A percentile compares a stretch with the other conserved stretches of the same genome.
phyloP scores from a whole-genome alignment of 2,888 invertebrate species.

The Volucella zonaria region DNA sequence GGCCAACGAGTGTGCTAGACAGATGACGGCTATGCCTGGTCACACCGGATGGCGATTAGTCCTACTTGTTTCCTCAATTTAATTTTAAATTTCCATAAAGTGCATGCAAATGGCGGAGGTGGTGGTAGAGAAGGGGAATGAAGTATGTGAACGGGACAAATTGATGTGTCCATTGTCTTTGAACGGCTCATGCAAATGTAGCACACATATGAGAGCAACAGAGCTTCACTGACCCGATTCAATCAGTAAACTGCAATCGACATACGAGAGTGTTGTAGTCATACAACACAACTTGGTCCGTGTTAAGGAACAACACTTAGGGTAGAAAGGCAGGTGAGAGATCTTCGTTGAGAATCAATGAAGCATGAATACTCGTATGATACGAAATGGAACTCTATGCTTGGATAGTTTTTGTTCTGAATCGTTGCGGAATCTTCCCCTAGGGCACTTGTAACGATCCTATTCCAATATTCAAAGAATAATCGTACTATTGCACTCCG shows the following conservation, averaged over 20 bases:
- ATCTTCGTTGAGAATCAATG: conserved; percentile 58
- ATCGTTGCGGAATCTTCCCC: conserved; percentile 51
- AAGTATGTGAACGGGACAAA: conserved; percentile 37
- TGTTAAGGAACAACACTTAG: conserved; percentile 25
- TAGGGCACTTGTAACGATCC: conserved; percentile 49
- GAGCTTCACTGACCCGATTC: conserved; percentile 56
- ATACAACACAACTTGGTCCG: conserved; percentile 22
- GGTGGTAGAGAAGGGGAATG: too few species aligned
- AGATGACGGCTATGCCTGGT: conserved; percentile 14
- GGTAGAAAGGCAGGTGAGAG: conserved; percentile 59
- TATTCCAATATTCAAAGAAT: conserved; percentile 35
- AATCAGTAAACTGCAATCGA: neutral
- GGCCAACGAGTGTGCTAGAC: neutral
- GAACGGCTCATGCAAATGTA: conserved; percentile 40
- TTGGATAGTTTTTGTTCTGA: conserved; percentile 51
- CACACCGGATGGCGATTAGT: conserved; percentile 53
- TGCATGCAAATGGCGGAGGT: conserved; percentile 20
- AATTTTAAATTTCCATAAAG: conserved; percentile 54
- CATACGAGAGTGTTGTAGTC: too few species aligned
- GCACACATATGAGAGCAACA: neutral
- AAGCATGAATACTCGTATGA: conserved; percentile 35
- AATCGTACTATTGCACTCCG: conserved; percentile 5
- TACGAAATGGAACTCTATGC: conserved; percentile 45
- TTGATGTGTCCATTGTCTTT: conserved; percentile 67
- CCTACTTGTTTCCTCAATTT: conserved; percentile 59